Evolutionary conservation across 1,140 invertebrate genomes (phyloP), one percentile per base, ranked within the genome.

Genomic region (Lanistes nyassanus): DNA sequence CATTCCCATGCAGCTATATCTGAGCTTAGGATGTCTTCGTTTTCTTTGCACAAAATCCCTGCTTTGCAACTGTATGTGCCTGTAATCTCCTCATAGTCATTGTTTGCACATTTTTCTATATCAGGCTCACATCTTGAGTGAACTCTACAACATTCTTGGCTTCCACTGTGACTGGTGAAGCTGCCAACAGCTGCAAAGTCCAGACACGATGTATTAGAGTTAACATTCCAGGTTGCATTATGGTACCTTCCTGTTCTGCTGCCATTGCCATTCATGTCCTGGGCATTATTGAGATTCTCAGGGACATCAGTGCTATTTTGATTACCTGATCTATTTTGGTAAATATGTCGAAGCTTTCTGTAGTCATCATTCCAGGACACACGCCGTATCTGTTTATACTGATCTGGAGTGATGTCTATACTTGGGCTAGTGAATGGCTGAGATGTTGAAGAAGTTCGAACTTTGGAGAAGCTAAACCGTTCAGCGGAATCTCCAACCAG

Each of bases 291-390:
- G n/a, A 16, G 9, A 26, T 60, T 3, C 23, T 31, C 23, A n/a
- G n/a, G 23, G 9, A 60, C 9, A 26, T 9, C 26, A 39, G 70
- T 55, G 29, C 42, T 60, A 23, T 72, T 72, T 11, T 58, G 53
- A 26, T 36, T 60, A 1, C n/a, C 23, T 31, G 29, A n/a, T 23
- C 23, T 26, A 60, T 31, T 11, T 31, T 11, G 2, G 11, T 16
- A 19, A 29, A 16, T 34, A 4, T 9, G 5, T 39, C n/a, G 58
- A 60, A 42, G 23, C 5, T 56, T 58, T n/a, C 56, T 72, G 29
- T 72, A 37, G 55, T 62, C 56, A 26, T 72, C 70, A 37, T 72
- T 72, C 53, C 70, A 72, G n/a, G 70, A 39, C 19, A 72, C 70
- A 16, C 55, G 31, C 11, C 55, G 16, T 5, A 55, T 56, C 4